Evolutionary conservation across 2,797 vertebrate genomes (phyloP), one percentile per base, ranked within the genome.

Genomic region (Sorex maritimensis): DNA sequence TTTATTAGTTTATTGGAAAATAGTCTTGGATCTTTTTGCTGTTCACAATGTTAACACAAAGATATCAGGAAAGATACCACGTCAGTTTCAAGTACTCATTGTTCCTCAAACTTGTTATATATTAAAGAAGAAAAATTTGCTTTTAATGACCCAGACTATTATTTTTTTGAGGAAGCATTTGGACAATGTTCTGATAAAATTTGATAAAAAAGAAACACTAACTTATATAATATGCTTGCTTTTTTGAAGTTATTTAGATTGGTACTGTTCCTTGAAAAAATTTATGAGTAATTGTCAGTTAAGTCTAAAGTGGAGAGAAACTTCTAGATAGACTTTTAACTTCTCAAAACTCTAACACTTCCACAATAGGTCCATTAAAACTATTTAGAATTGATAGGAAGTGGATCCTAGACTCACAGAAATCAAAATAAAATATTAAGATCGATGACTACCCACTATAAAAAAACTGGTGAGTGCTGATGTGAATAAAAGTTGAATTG

Each of bases 181-280:
- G 11, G 2, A 52, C 49, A 14, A 11, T 52, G 49, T 14, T 52
- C 49, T 52, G 41, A 52, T 6, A 52, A 52, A 14, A 9, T 52
- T 52, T 5, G 10, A 52, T 67, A 63, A 81, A 58, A 3, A 73
- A 65, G 13, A 49, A 81, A 79, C 2, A 38, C 5, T 34, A 55
- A 49, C 41, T 12, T 81, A 7, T 28, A 49, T 74, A 78, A 88
- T 90, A 82, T 73, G 68, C 15, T 85, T 86, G 58, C 65, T 92
- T 73, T 13, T 88, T 68, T 49, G 38, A 85, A 86, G 24, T 67
- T 90, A 61, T 61, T 61, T 71, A 95, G 72, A 11, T 7, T 28
- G 7, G 73, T 46, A 55, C 78, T 82, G 10, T 94, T 81, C 12
- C 61, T 83, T 86, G 30, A 71, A 94, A 95, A 86, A 52, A 8